phyloP scores from a whole-genome alignment of 2,888 invertebrate genomes.

The Brachypalpus laphriformis region DNA sequence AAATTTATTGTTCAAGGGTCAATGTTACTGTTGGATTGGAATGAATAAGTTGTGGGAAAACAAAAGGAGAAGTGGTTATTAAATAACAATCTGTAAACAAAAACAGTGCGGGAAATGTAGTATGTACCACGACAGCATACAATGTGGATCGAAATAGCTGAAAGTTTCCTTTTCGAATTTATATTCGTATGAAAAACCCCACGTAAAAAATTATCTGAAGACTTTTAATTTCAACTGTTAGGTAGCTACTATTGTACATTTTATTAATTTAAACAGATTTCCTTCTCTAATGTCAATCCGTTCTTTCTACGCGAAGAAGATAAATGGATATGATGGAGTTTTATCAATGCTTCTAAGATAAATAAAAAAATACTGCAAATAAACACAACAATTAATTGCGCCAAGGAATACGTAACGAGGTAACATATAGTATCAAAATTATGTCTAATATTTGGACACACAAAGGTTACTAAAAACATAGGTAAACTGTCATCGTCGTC shows the following conservation, averaged over 20 bases:
- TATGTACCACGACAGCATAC: background rate
- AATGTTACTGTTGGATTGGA: background rate
- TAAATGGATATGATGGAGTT: background rate
- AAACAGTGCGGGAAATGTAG: background rate
- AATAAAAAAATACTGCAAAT: background rate
- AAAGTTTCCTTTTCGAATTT: background rate
- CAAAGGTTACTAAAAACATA: background rate
- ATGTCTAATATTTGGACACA: background rate
- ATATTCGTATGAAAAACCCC: background rate
- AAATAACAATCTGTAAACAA: background rate
- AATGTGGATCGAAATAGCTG: background rate
- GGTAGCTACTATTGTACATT: background rate
- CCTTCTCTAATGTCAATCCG: background rate
- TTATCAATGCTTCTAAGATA: background rate
- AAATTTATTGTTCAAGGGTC: background rate
- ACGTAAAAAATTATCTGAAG: background rate
- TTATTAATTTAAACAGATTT: background rate
- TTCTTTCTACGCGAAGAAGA: background rate
- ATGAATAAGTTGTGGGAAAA: background rate
- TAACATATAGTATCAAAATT: background rate
- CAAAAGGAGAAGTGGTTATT: background rate
- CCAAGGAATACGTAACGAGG: conserved; percentile 20
- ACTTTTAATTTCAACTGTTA: background rate
- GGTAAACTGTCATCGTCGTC: conserved; percentile 5
- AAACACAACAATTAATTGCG: background rate